A percentile compares a stretch with the other conserved stretches of the same genome.
Conservation (phyloP, 2,797 vertebrate genomes). For the Taeniopygia guttata region DNA sequence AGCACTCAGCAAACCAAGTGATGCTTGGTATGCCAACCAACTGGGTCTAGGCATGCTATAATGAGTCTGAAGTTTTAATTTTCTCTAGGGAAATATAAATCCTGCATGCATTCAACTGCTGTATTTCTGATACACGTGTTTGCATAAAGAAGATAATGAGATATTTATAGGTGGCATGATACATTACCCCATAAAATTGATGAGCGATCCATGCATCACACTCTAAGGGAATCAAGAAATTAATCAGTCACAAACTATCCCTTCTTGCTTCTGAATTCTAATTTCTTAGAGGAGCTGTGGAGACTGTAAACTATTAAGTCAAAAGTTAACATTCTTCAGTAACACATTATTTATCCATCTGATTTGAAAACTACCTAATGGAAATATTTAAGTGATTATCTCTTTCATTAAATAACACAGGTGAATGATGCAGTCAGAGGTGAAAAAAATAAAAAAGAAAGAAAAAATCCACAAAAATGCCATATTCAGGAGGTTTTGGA, state of each 20-base stretch:
- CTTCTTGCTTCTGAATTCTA: slow-evolving; percentile 4
- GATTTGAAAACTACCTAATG: neutral
- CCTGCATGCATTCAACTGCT: neutral
- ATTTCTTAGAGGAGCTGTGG: neutral
- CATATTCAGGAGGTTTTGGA: neutral
- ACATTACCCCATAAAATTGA: slow-evolving; percentile 41
- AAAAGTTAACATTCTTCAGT: neutral
- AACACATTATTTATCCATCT: neutral
- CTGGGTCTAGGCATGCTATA: neutral
- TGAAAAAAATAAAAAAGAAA: neutral
- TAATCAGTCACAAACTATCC: slow-evolving; percentile 17
- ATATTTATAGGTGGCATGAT: slow-evolving; percentile 46
- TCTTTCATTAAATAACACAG: neutral
- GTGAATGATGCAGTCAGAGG: neutral
- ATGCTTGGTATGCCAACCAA: neutral
- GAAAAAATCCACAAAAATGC: neutral
- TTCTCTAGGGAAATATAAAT: slow-evolving; percentile 35
- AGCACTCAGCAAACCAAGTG: neutral
- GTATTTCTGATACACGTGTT: slow-evolving; percentile 1
- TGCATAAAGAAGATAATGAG: slow-evolving; percentile 43
- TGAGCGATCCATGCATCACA: slow-evolving; percentile 13
- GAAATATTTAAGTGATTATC: neutral
- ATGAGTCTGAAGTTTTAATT: slow-evolving; percentile 13
- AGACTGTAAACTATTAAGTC: neutral
- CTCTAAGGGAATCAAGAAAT: slow-evolving; percentile 16